Evolutionary conservation across 1,140 invertebrate species (phyloP).

Genomic region (Rhyzopertha dominica): DNA sequence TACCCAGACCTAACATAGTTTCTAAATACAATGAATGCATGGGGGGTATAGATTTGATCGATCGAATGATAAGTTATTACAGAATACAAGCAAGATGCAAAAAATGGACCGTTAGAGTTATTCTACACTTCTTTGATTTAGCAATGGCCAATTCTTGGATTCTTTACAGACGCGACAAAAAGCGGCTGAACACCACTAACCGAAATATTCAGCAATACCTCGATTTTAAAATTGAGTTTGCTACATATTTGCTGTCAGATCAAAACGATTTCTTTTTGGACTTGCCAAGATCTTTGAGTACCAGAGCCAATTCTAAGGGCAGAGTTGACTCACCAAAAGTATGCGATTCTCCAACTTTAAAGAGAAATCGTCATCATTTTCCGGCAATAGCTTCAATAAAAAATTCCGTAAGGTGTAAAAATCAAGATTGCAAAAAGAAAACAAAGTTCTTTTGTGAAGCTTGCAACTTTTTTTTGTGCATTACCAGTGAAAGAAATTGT

Average conservation of each 20-base stretch:
- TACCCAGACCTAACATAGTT: slow-evolving; percentile 12
- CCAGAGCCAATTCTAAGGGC: too few relatives aligned
- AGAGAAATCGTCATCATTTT: too few relatives aligned
- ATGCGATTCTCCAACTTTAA: too few relatives aligned
- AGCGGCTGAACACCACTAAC: not conserved
- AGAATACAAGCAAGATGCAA: slow-evolving; percentile 9
- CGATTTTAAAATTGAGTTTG: slow-evolving; percentile 3
- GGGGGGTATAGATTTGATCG: slow-evolving; percentile 19
- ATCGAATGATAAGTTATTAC: slow-evolving; percentile 17
- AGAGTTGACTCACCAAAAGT: too few relatives aligned
- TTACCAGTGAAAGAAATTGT: too few relatives aligned
- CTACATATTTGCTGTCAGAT: not conserved
- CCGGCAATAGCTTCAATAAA: too few relatives aligned
- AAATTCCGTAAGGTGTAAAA: too few relatives aligned
- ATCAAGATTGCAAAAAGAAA: too few relatives aligned
- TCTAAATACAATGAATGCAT: slow-evolving; percentile 12
- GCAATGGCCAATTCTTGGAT: slow-evolving; percentile 13
- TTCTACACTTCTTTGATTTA: slow-evolving; percentile 19
- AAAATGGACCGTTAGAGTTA: slow-evolving; percentile 12
- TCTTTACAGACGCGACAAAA: slow-evolving; percentile 9
- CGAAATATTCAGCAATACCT: slow-evolving; percentile 1
- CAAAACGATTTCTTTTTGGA: too few relatives aligned
- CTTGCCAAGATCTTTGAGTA: too few relatives aligned
- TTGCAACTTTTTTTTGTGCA: too few relatives aligned
- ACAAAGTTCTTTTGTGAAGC: too few relatives aligned